phyloP scores from a whole-genome alignment of 2,113 vertebrate genomes.

The Octodon degus region DNA sequence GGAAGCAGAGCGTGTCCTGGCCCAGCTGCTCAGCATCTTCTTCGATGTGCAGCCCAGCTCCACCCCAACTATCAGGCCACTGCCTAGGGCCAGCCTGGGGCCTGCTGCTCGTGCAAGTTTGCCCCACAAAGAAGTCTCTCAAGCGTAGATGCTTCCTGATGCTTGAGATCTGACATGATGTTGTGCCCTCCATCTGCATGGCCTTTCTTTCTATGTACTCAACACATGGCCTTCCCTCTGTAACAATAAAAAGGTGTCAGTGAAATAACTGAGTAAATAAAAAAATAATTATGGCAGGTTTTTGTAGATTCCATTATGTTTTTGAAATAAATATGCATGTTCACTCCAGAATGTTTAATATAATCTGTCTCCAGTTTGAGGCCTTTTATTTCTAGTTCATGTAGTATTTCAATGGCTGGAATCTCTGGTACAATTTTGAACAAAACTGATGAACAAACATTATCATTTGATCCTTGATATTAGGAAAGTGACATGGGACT shows the following conservation, averaged over 20 bases:
- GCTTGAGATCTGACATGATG: no score
- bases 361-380: neutral
- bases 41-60: conserved; percentile 80
- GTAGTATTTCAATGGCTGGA: neutral
- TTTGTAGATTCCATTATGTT: neutral
- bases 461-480: neutral
- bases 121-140: neutral
- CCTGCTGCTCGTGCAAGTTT: neutral
- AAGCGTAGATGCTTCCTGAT: neutral
- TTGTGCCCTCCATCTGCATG: no score
- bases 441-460: neutral
- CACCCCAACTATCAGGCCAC: conserved; percentile 81
- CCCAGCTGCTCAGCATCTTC: conserved; percentile 81
- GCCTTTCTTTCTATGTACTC: no score
- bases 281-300: no score
- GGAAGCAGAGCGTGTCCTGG: conserved; percentile 82
- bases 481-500: neutral
- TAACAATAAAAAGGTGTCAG: no score
- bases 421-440: neutral
- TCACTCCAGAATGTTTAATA: neutral
- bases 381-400: neutral
- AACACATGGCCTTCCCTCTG: no score
- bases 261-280: no score
- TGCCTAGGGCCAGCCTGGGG: conserved; percentile 42
- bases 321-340: neutral